phyloP scores from a whole-genome alignment of 2,113 vertebrate species.

The Pavo muticus region DNA sequence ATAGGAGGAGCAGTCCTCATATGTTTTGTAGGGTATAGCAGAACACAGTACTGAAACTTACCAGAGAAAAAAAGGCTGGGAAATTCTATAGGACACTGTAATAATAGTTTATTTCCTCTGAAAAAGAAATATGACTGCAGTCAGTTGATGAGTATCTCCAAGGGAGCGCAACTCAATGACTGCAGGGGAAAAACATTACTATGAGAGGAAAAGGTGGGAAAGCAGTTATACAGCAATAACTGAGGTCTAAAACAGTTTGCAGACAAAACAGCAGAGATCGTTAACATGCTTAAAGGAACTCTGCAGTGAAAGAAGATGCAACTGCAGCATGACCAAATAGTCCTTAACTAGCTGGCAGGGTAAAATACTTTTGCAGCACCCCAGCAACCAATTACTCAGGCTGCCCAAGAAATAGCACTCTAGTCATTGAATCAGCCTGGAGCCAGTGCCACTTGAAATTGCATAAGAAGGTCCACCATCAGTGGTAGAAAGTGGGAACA shows the following conservation, averaged over 20 bases:
- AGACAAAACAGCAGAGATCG: not conserved
- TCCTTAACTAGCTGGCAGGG: not conserved
- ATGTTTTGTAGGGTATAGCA: not conserved
- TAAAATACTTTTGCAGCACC: not conserved
- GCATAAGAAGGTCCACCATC: not conserved
- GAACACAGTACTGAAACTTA: constrained; percentile 9
- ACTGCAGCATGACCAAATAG: not conserved
- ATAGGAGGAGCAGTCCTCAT: not conserved
- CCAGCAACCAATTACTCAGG: not conserved
- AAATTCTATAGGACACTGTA: constrained; percentile 35
- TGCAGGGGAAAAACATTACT: not conserved
- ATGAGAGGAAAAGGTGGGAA: not conserved
- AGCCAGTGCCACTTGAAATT: not conserved
- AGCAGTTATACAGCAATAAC: not conserved
- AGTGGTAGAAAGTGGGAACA: too few relatives aligned
- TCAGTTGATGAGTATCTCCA: constrained; percentile 20
- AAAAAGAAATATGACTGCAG: constrained; percentile 50
- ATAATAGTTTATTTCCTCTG: constrained; percentile 43
- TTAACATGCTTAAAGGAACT: accelerated
- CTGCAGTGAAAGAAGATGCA: not conserved
- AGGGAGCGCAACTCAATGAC: not conserved
- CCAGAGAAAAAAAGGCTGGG: constrained; percentile 25
- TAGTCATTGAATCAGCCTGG: not conserved
- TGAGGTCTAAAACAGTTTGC: not conserved
- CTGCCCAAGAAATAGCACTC: not conserved